Conservation (phyloP, 2,797 vertebrate species). For the Enteromius radiatus region DNA sequence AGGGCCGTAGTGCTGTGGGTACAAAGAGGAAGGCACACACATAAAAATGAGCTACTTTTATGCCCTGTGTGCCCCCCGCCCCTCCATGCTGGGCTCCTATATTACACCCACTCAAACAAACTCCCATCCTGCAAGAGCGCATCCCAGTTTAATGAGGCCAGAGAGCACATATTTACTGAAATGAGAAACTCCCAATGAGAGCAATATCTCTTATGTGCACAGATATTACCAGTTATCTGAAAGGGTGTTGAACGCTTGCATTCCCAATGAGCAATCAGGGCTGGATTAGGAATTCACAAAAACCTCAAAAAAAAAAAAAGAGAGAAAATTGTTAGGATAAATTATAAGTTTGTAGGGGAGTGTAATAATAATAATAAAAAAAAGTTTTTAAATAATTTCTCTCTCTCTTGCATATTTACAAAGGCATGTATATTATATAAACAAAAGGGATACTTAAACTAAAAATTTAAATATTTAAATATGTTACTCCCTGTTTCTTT, state of each 20-base stretch:
- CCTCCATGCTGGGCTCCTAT: slow-evolving; percentile 22
- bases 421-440: background rate
- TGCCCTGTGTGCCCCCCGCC: slow-evolving; percentile 32
- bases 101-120: slow-evolving; percentile 35
- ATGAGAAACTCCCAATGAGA: slow-evolving; percentile 43
- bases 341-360: background rate
- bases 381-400: background rate
- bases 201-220: slow-evolving; percentile 37
- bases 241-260: slow-evolving; percentile 12
- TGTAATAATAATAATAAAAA: background rate
- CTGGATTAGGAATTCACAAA: slow-evolving; percentile 3
- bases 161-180: slow-evolving; percentile 52
- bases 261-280: background rate
- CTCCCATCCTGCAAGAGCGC: slow-evolving; percentile 33
- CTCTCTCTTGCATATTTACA: background rate
- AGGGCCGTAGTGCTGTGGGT: slow-evolving; percentile 39
- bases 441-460: background rate
- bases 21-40: slow-evolving; percentile 31
- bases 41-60: slow-evolving; percentile 55
- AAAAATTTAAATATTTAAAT: background rate
- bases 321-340: background rate
- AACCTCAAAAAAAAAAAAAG: background rate
- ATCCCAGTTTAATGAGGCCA: slow-evolving; percentile 45
- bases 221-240: slow-evolving; percentile 38
- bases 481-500: too few relatives aligned